Conservation (phyloP, 2,797 vertebrate species). For the Rhinoraja longicauda region DNA sequence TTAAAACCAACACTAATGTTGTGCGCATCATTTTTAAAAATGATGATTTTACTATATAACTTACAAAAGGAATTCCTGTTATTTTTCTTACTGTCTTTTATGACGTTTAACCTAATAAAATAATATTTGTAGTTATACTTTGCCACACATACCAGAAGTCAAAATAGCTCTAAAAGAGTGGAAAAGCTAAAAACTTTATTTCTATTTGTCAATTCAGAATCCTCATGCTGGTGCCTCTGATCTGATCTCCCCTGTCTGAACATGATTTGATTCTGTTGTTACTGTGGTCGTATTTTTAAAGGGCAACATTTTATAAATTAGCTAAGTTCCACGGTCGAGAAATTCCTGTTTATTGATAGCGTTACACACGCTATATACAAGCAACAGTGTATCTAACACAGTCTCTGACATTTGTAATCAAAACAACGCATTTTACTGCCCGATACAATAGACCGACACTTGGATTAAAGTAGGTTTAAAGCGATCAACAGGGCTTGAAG, state of each 20-base stretch:
- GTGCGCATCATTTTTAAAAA: neutral
- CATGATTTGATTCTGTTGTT: neutral
- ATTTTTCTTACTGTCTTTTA: neutral
- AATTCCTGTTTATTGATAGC: no score
- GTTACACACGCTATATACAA: no score
- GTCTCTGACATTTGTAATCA: no score
- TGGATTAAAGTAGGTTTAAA: no score
- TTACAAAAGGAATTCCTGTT: neutral
- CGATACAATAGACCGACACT: no score
- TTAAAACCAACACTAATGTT: neutral
- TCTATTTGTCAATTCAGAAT: neutral
- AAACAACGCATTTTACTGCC: no score
- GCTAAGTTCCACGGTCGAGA: neutral
- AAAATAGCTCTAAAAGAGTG: neutral
- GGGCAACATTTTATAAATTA: neutral
- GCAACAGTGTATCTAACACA: no score
- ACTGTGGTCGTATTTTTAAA: neutral
- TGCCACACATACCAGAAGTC: neutral
- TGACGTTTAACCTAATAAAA: neutral
- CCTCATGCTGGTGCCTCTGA: neutral
- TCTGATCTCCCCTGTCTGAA: neutral
- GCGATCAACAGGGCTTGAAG: no score
- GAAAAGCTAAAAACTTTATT: neutral
- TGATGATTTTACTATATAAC: neutral
- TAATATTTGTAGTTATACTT: neutral